A percentile compares a stretch with the other conserved stretches of the same genome.
phyloP scores from a whole-genome alignment of 2,797 vertebrate genomes.

The Sebastes reedi region DNA sequence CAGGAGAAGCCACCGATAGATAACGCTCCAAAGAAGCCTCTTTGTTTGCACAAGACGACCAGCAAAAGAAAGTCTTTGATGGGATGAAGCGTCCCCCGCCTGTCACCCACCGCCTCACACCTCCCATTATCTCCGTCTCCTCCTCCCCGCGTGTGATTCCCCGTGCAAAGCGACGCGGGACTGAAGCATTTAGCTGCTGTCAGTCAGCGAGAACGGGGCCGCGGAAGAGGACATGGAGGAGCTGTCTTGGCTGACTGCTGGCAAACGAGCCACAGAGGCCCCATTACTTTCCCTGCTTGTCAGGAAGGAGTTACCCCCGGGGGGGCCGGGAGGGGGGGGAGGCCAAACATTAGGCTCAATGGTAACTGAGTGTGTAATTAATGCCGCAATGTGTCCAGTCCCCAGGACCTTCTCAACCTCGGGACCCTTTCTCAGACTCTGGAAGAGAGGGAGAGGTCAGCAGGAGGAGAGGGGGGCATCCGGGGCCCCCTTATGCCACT shows the following conservation, averaged over 20 bases:
- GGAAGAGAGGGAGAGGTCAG: conserved; percentile 75
- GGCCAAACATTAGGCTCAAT: conserved; percentile 84
- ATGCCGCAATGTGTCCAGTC: conserved; percentile 91
- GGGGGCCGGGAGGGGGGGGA: conserved; percentile 20
- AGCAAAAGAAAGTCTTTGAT: conserved; percentile 68
- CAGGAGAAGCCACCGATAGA: conserved; percentile 67
- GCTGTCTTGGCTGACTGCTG: conserved; percentile 73
- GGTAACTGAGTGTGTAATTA: conserved; percentile 98
- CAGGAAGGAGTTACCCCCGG: conserved; percentile 86
- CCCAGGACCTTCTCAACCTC: conserved; percentile 86
- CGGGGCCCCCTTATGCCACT: conserved; percentile 83
- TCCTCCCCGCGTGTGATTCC: conserved; percentile 51
- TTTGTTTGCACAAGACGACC: conserved; percentile 71
- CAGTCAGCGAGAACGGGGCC: conserved; percentile 53
- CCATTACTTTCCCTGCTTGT: conserved; percentile 80
- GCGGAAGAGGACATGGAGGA: conserved; percentile 58
- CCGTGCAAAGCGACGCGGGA: conserved; percentile 30
- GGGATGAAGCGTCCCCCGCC: conserved; percentile 65
- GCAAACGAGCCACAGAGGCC: conserved; percentile 79
- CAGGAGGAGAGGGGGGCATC: conserved; percentile 85
- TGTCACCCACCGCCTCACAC: conserved; percentile 63
- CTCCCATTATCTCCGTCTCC: conserved; percentile 62
- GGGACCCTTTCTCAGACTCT: conserved; percentile 80
- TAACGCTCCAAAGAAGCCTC: conserved; percentile 69
- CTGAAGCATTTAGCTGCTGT: conserved; percentile 65